Base-by-base conservation (phyloP, 2,797 vertebrate species). In the Paedocypris micromegethes region DNA sequence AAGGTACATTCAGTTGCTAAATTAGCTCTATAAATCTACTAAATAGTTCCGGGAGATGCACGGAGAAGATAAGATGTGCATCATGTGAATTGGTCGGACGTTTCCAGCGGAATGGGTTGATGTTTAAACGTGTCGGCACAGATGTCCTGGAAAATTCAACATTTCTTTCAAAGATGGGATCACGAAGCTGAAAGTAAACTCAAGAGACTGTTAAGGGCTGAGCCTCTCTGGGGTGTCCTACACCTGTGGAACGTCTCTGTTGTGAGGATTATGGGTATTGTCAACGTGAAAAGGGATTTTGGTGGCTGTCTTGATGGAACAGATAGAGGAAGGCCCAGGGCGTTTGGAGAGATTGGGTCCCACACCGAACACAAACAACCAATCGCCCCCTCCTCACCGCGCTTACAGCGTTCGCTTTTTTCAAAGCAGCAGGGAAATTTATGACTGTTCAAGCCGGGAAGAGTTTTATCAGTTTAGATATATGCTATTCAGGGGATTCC, bases 281-380 rank as follows among this genome's bases (percentile, higher is more conserved):
- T 58, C 60, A 63, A 58, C 7, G 60, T 77, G 74, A 81, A 78
- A 71, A 47, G 44, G 62, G 75, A 74, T 85, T 82, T 85, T 75
- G 74, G 78, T 70, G 40, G 77, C 74, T 74, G 79, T 83, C 53
- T 66, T 75, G 59, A 66, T 74, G 77, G 81, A 81, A 74, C 59
- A 3, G 71, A 71, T 77, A 78, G 78, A 81, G 76, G 63, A 81
- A 77, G 72, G 78, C 84, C 78, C 38, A 44, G 72, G 79, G 84
- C 82, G 68, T 53, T 66, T 64, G 74, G 64, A 67, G 79, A 75
- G 81, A 86, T 86, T 84, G 85, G 59, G 77, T 80, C 79, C 81
- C 74, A 71, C 75, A 73, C 76, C 70, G 63, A 83, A 80, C 85
- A 81, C 84, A 85, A 85, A 86, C 83, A 85, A 71, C 65, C 79